A percentile compares a stretch with the other conserved stretches of the same genome.
Conservation (phyloP, 1,140 invertebrate species). For the Samia ricini region DNA sequence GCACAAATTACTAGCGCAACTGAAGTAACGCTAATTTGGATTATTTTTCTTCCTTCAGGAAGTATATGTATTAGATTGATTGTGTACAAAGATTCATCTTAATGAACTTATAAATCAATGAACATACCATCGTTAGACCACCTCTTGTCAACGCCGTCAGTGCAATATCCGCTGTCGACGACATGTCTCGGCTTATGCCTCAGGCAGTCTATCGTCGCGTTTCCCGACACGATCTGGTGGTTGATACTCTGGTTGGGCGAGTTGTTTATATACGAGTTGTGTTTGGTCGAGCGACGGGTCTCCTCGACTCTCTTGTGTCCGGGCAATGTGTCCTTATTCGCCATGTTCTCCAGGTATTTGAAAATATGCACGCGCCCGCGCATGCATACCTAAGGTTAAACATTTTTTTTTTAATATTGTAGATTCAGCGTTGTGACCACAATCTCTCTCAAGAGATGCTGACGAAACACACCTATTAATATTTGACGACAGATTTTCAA, state of each 20-base stretch:
- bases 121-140: constrained; percentile 88
- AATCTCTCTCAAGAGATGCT: too few species aligned
- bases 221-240: constrained; percentile 67
- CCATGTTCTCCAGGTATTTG: constrained; percentile 94
- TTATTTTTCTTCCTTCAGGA: too few species aligned
- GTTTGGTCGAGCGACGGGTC: constrained; percentile 66
- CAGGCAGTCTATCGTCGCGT: constrained; percentile 75
- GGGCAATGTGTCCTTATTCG: constrained; percentile 82
- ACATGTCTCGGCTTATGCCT: constrained; percentile 83
- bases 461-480: too few species aligned
- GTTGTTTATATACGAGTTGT: constrained; percentile 66
- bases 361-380: constrained; percentile 95
- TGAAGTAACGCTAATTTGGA: not conserved
- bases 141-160: constrained; percentile 89
- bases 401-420: constrained; percentile 5
- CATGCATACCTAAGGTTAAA: constrained; percentile 87
- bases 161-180: constrained; percentile 93
- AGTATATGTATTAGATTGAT: too few species aligned
- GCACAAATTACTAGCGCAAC: too few species aligned
- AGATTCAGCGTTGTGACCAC: too few species aligned
- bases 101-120: not conserved
- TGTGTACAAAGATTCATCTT: too few species aligned
- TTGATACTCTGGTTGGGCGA: constrained; percentile 46
- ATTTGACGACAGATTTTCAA: too few species aligned
- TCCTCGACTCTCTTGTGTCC: constrained; percentile 75